Conservation (phyloP, 2,888 invertebrate genomes). For the Adelognathus sp. region DNA sequence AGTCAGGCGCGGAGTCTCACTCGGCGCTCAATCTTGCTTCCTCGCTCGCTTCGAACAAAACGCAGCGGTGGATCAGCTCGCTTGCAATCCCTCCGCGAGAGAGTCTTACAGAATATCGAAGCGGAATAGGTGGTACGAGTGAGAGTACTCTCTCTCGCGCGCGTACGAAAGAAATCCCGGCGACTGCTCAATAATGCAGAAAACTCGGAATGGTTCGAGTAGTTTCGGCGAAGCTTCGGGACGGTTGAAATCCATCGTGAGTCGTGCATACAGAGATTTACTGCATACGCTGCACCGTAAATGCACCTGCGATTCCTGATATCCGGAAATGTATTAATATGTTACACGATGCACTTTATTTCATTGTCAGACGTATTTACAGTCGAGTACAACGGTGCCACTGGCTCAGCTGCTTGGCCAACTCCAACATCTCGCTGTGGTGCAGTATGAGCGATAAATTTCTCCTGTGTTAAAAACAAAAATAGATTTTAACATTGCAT, state of each 20-base stretch:
- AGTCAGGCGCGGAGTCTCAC: slow-evolving; percentile 31
- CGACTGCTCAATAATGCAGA: slow-evolving; percentile 44
- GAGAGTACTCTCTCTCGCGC: neutral
- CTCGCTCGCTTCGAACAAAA: slow-evolving; percentile 38
- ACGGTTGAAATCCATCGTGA: neutral
- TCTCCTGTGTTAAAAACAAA: too few species aligned
- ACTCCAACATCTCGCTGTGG: too few species aligned
- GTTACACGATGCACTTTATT: neutral
- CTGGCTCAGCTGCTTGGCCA: too few species aligned
- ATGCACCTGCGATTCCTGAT: slow-evolving; percentile 8
- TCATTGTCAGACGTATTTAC: too few species aligned
- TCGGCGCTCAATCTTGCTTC: slow-evolving; percentile 50
- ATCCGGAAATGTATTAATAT: neutral
- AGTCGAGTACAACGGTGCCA: too few species aligned
- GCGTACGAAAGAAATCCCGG: slow-evolving; percentile 19
- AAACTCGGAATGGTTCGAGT: slow-evolving; percentile 23
- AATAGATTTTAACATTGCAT: too few species aligned
- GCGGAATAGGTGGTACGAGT: neutral
- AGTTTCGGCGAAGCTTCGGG: neutral
- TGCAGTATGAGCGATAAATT: too few species aligned
- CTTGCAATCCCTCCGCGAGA: slow-evolving; percentile 11
- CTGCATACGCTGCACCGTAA: neutral
- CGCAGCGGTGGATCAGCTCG: slow-evolving; percentile 12
- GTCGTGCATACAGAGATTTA: neutral
- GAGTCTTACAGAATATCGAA: neutral